These are phyloP conservation scores for Uloborus diversus DNA, from an alignment of 1,140 invertebrate species.

Conservation along the genomic window DNA sequence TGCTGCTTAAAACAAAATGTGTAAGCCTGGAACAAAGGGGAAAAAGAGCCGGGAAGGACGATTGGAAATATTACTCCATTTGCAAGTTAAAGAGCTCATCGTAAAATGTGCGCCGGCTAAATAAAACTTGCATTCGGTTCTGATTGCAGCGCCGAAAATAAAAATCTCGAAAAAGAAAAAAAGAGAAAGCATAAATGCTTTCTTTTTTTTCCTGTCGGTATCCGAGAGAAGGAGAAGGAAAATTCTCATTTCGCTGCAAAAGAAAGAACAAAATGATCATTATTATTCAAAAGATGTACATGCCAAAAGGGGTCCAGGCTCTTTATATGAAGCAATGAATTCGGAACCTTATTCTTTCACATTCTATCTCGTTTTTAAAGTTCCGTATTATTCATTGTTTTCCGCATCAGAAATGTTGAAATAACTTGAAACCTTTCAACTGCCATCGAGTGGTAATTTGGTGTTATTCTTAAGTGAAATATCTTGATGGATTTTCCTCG, in stretches of 20 bases:
- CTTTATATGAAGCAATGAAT: slow-evolving; percentile 49
- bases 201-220: slow-evolving; percentile 34
- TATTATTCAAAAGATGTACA: slow-evolving; percentile 36
- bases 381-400: slow-evolving; percentile 51
- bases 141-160: slow-evolving; percentile 19
- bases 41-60: neutral
- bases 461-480: neutral
- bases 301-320: neutral
- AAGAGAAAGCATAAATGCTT: slow-evolving; percentile 28
- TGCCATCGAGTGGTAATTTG: neutral
- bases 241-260: neutral
- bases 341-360: slow-evolving; percentile 25
- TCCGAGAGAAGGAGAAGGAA: neutral
- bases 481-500: neutral
- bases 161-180: neutral
- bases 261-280: slow-evolving; percentile 52
- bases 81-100: slow-evolving; percentile 31
- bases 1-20: too few species aligned
- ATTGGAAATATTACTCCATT: slow-evolving; percentile 39
- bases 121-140: slow-evolving; percentile 17
- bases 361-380: slow-evolving; percentile 3
- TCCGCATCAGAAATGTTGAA: neutral
- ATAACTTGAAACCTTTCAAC: slow-evolving; percentile 8
- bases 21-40: too few species aligned
- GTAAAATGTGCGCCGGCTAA: neutral